Conservation (phyloP, 2,888 invertebrate genomes). For the Tinea semifulvella region DNA sequence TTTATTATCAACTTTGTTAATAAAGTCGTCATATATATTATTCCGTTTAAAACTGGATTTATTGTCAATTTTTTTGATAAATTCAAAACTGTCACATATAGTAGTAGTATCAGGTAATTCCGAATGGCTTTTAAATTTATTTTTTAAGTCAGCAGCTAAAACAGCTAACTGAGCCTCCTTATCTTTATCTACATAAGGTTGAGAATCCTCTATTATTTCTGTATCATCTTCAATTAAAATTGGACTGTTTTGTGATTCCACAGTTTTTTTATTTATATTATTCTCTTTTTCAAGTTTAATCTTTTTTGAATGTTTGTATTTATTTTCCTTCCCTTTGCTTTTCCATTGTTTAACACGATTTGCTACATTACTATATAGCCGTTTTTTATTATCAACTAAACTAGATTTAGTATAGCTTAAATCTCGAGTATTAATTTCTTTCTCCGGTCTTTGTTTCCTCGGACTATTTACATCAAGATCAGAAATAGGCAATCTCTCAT, state of each 20-base stretch:
- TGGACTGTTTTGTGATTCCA: slow-evolving; percentile 30
- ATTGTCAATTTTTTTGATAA: no score
- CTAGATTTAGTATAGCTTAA: not conserved
- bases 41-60: no score
- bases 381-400: slow-evolving; percentile 5
- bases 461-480: slow-evolving; percentile 39
- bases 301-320: not conserved
- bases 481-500: slow-evolving; percentile 32
- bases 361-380: slow-evolving; percentile 14
- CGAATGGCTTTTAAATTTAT: no score
- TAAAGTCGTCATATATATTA: no score
- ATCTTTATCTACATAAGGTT: slow-evolving; percentile 43
- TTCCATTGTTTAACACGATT: slow-evolving; percentile 16
- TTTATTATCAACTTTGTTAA: no score
- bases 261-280: slow-evolving; percentile 5
- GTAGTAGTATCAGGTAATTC: no score
- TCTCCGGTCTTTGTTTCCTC: not conserved
- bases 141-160: slow-evolving; percentile 31
- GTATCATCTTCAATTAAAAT: slow-evolving; percentile 38
- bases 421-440: not conserved
- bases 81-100: no score
- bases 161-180: slow-evolving; percentile 40
- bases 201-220: slow-evolving; percentile 39
- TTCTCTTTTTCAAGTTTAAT: slow-evolving; percentile 5
- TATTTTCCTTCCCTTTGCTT: not conserved